phyloP scores from a whole-genome alignment of 2,113 vertebrate species.

The Verasper variegatus region DNA sequence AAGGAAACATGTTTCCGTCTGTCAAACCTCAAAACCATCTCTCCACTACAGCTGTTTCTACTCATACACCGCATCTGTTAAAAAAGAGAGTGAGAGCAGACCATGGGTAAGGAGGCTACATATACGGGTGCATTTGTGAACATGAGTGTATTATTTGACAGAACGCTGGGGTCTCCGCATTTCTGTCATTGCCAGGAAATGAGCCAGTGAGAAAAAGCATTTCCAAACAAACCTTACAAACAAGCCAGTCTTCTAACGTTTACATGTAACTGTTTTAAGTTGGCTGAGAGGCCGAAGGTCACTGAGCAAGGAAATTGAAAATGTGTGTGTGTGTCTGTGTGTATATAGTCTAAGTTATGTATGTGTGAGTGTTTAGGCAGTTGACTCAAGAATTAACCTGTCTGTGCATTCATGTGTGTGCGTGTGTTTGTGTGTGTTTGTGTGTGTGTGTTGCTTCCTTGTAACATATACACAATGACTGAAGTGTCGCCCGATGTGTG shows the following conservation, averaged over 20 bases:
- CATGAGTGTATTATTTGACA: neutral
- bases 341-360: neutral
- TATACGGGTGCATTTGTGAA: conserved; percentile 17
- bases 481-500: neutral
- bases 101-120: neutral
- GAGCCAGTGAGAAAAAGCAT: conserved; percentile 8
- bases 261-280: conserved; percentile 7
- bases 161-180: neutral
- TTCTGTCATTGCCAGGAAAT: conserved; percentile 26
- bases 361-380: neutral
- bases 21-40: conserved; percentile 50
- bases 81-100: conserved; percentile 18
- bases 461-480: neutral
- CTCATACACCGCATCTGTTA: conserved; percentile 34
- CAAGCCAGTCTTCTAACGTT: conserved; percentile 37
- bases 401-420: neutral
- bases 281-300: conserved; percentile 12
- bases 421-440: neutral
- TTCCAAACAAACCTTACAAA: conserved; percentile 10
- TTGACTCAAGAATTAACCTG: neutral
- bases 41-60: conserved; percentile 44
- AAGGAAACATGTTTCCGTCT: conserved; percentile 59
- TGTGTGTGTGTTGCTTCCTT: neutral
- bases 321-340: conserved; percentile 11
- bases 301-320: conserved; percentile 1